Conservation (phyloP, 1,140 invertebrate species). For the Brachystomella parvula region DNA sequence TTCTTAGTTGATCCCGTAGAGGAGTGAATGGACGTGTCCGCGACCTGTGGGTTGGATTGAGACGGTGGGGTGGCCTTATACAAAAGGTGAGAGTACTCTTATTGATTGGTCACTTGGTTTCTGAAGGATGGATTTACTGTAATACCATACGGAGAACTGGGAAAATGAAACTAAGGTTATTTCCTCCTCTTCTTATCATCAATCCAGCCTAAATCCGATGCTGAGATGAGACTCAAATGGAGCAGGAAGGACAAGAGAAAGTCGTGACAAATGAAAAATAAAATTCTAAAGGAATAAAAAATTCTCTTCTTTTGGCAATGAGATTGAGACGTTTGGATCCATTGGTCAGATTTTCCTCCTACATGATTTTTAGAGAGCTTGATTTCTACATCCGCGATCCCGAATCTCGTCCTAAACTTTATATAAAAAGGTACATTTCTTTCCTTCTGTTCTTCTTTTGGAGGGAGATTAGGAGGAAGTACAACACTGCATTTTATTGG, state of each 20-base stretch:
- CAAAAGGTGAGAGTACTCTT: no score
- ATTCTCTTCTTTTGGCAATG: conserved; percentile 11
- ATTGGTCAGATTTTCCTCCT: neutral
- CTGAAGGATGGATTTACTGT: no score
- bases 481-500: conserved; percentile 19
- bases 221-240: no score
- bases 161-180: no score
- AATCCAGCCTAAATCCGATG: no score
- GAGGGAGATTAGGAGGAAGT: neutral
- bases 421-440: conserved; percentile 9
- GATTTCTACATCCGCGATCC: neutral
- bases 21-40: no score
- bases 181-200: no score
- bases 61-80: no score
- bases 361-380: neutral
- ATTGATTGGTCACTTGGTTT: no score
- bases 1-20: no score
- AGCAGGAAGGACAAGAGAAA: neutral
- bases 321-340: neutral
- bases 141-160: no score
- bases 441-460: neutral
- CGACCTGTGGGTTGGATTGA: no score
- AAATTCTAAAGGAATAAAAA: conserved; percentile 8
- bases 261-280: conserved; percentile 7
- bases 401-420: neutral